phyloP scores from a whole-genome alignment of 2,113 vertebrate genomes.

The Chaetodon auriga region DNA sequence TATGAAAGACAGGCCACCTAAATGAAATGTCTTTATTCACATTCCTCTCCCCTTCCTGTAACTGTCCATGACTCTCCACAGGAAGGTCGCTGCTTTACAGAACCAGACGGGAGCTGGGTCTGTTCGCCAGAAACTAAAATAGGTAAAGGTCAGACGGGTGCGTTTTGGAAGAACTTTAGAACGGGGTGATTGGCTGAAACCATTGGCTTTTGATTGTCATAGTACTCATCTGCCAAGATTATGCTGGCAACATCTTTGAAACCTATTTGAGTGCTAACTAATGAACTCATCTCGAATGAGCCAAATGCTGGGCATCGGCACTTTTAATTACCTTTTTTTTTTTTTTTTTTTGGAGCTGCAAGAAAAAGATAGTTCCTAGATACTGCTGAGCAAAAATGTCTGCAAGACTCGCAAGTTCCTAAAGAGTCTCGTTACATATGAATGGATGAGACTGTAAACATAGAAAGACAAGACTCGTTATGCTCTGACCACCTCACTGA shows the following conservation, averaged over 20 bases:
- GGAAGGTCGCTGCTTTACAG: conserved; percentile 28
- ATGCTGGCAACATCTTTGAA: conserved; percentile 38
- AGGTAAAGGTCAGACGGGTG: conserved; percentile 38
- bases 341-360: neutral
- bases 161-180: conserved; percentile 22
- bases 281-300: conserved; percentile 38
- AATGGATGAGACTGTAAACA: neutral
- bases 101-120: neutral
- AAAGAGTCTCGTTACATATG: neutral
- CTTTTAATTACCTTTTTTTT: conserved; percentile 15
- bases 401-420: neutral
- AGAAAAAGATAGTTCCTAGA: neutral
- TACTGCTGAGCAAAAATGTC: neutral
- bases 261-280: conserved; percentile 32
- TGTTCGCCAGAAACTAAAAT: conserved; percentile 22
- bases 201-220: conserved; percentile 32
- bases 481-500: neutral
- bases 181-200: conserved; percentile 5
- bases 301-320: conserved; percentile 15
- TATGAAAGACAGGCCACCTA: conserved; percentile 2
- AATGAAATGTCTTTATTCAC: conserved; percentile 23
- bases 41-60: neutral
- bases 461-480: neutral
- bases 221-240: conserved; percentile 47
- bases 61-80: conserved; percentile 3